Conservation (phyloP, 2,797 vertebrate species). For the Novumbra hubbsi region DNA sequence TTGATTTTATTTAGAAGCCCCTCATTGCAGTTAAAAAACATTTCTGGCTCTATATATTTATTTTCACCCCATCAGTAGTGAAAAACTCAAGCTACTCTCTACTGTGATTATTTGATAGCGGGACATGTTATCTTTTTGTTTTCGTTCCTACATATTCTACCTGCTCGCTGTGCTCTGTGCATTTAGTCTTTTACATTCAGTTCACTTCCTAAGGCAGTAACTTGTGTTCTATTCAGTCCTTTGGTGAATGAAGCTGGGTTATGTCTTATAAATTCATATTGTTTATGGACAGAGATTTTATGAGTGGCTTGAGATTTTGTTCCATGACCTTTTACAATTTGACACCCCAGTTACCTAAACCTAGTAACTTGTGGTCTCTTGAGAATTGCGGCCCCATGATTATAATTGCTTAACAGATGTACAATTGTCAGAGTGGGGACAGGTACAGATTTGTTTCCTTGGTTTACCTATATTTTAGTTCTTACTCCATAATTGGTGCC, state of each 20-base stretch:
- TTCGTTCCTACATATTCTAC: constrained; percentile 16
- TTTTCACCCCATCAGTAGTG: background rate
- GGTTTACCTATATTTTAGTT: constrained; percentile 20
- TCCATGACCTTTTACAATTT: background rate
- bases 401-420: too few relatives aligned
- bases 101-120: constrained; percentile 14
- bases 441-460: constrained; percentile 14
- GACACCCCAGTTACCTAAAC: constrained; percentile 14
- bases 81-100: constrained; percentile 39
- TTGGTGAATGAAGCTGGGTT: constrained; percentile 84
- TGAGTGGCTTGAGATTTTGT: constrained; percentile 6
- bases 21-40: constrained; percentile 5
- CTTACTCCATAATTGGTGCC: background rate
- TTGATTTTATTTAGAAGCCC: background rate
- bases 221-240: constrained; percentile 76
- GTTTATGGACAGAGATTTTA: constrained; percentile 13
- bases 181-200: constrained; percentile 91
- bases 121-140: constrained; percentile 2
- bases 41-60: background rate
- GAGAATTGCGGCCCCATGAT: background rate
- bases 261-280: constrained; percentile 50
- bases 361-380: constrained; percentile 16
- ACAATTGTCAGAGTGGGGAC: background rate
- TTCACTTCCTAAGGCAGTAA: constrained; percentile 61
- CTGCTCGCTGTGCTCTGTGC: constrained; percentile 67